Conservation (phyloP, 1,140 invertebrate genomes). For the Armadillidium nasatum region DNA sequence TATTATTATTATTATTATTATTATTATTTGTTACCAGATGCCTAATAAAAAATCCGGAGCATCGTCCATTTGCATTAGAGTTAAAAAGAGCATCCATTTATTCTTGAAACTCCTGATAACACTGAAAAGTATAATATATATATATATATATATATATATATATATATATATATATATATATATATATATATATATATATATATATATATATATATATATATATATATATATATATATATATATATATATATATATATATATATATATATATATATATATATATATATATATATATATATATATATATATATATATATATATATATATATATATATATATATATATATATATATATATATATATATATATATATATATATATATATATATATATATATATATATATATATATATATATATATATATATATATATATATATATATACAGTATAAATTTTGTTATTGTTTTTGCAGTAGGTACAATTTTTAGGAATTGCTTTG, state of each 20-base stretch:
- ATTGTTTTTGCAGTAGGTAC: no score
- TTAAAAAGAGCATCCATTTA: constrained; percentile 82
- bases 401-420: constrained; percentile 18
- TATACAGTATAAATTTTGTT: no score
- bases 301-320: constrained; percentile 19
- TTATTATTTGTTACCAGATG: constrained; percentile 57
- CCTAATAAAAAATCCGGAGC: constrained; percentile 82
- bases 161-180: neutral
- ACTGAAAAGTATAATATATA: neutral
- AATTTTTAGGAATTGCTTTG: no score
- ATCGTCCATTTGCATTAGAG: constrained; percentile 77
- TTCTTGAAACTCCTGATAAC: constrained; percentile 52
- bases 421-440: constrained; percentile 20
- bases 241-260: constrained; percentile 10
- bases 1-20: no score
- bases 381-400: no score
- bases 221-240: constrained; percentile 15
- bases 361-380: no score
- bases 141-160: neutral
- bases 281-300: neutral
- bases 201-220: constrained; percentile 7
- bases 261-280: neutral
- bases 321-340: constrained; percentile 21
- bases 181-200: constrained; percentile 9
- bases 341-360: constrained; percentile 1